phyloP scores from a whole-genome alignment of 2,888 invertebrate genomes.

The Gordius sp. region DNA sequence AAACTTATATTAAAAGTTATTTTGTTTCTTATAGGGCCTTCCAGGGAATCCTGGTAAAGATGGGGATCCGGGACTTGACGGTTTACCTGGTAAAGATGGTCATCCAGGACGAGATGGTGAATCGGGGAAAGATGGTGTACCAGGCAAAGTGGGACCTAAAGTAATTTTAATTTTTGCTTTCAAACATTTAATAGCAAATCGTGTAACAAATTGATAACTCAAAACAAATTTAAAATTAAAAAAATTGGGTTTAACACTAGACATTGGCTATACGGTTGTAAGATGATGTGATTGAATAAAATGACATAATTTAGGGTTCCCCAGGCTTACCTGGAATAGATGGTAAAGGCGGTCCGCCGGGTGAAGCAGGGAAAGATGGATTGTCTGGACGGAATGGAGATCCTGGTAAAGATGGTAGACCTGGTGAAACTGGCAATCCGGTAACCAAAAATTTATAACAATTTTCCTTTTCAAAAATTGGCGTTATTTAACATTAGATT shows the following conservation, averaged over 20 bases:
- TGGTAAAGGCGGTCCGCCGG: slow-evolving; percentile 36
- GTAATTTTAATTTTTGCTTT: not conserved
- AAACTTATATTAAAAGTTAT: not conserved
- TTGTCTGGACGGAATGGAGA: slow-evolving; percentile 35
- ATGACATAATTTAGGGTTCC: slow-evolving; percentile 21
- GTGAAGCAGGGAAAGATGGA: slow-evolving; percentile 45
- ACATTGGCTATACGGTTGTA: no score
- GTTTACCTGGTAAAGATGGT: slow-evolving; percentile 38
- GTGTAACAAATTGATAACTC: no score
- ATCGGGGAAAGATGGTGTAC: slow-evolving; percentile 32
- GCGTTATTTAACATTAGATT: no score
- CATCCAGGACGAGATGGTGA: slow-evolving; percentile 40
- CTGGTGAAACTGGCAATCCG: slow-evolving; percentile 45
- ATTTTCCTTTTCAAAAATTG: no score
- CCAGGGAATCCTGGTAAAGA: slow-evolving; percentile 42
- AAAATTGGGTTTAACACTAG: no score
- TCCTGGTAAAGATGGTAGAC: slow-evolving; percentile 46
- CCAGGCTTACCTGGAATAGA: slow-evolving; percentile 16
- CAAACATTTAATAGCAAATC: no score
- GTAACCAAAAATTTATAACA: slow-evolving; percentile 44
- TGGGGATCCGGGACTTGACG: slow-evolving; percentile 45
- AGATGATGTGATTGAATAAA: no score
- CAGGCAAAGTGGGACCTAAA: slow-evolving; percentile 23
- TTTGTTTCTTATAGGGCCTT: slow-evolving; percentile 35
- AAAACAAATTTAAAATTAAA: no score